Percentiles rank a stretch among this genome's conserved stretches.
phyloP scores from a whole-genome alignment of 2,113 vertebrate genomes.

The Rhegmatorhina hoffmannsi region DNA sequence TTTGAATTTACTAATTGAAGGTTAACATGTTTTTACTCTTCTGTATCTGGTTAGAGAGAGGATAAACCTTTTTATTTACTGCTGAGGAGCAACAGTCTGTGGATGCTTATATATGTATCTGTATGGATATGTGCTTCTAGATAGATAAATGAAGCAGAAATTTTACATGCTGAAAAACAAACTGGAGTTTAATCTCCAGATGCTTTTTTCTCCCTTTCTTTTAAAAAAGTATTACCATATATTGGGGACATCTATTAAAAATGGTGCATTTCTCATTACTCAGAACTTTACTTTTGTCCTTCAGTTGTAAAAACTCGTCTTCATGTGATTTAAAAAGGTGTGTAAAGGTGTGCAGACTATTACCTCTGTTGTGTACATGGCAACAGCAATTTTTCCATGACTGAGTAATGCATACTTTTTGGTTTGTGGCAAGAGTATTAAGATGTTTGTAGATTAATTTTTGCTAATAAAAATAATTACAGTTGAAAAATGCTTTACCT shows the following conservation, averaged over 20 bases:
- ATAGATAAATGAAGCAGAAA: neutral
- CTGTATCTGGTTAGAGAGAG: neutral
- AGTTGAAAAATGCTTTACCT: constrained; percentile 51
- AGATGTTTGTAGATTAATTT: constrained; percentile 55
- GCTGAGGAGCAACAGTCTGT: neutral
- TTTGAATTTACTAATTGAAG: neutral
- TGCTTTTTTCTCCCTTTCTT: neutral
- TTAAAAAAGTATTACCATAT: neutral
- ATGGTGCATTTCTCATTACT: neutral
- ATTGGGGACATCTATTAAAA: neutral
- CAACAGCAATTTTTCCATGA: neutral
- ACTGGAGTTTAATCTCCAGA: neutral
- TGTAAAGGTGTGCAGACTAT: neutral
- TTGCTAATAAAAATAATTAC: constrained; percentile 58
- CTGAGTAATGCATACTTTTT: constrained; percentile 39
- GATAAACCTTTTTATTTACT: neutral
- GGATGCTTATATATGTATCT: neutral
- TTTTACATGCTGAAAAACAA: neutral
- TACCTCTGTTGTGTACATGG: neutral
- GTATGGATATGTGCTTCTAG: neutral
- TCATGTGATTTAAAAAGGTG: neutral
- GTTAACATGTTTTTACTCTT: neutral
- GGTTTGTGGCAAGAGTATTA: constrained; percentile 42
- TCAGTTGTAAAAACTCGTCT: neutral
- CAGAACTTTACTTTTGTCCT: neutral